These are phyloP conservation scores for Rhinopithecus roxellana DNA, from an alignment of 2,113 vertebrate genomes.

Conservation along the genomic window DNA sequence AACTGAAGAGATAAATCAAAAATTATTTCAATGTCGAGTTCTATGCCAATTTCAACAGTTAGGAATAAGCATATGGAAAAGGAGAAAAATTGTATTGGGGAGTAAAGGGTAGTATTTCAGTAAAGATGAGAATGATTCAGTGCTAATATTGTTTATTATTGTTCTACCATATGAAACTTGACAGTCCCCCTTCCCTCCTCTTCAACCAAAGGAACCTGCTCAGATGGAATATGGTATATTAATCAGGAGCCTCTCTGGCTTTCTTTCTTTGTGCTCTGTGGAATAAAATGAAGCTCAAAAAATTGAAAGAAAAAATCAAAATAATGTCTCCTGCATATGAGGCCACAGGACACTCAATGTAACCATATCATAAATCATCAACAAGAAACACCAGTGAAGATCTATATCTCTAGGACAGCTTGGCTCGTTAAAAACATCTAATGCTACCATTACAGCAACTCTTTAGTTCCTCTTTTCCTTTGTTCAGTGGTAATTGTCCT, in stretches of 20 bases:
- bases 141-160: not conserved
- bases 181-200: not conserved
- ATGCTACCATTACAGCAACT: conserved; percentile 55
- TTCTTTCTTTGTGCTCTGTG: conserved; percentile 56
- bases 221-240: not conserved
- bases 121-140: not conserved
- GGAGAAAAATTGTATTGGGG: not conserved
- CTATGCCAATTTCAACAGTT: not conserved
- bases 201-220: not conserved
- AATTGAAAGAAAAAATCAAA: conserved; percentile 55
- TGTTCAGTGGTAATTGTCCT: conserved; percentile 73
- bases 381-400: conserved; percentile 60
- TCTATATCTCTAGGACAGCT: conserved; percentile 64
- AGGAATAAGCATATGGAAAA: not conserved
- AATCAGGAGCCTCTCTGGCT: conserved; percentile 18
- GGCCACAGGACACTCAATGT: conserved; percentile 66
- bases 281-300: conserved; percentile 39
- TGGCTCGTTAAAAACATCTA: conserved; percentile 64
- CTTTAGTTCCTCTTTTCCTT: conserved; percentile 62
- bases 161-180: not conserved
- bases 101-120: not conserved
- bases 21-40: not conserved
- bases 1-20: not conserved
- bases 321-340: conserved; percentile 34
- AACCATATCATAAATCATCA: conserved; percentile 74